Evolutionary conservation across 2,113 vertebrate genomes (phyloP).

Genomic region (Jaculus jaculus): DNA sequence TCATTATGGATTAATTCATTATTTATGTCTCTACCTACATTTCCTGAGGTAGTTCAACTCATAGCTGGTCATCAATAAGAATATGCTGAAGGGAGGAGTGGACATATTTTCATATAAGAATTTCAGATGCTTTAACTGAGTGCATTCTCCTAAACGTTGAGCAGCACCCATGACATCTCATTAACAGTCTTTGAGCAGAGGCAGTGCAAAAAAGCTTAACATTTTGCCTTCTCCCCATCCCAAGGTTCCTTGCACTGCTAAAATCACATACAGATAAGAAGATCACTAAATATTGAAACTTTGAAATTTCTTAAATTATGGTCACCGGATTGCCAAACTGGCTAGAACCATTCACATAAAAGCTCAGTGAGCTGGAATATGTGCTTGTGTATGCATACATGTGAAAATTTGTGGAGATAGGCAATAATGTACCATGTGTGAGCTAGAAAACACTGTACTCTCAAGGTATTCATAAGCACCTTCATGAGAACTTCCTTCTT

Average conservation of each 20-base stretch:
- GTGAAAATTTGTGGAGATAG: background rate
- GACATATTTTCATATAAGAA: background rate
- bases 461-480: background rate
- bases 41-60: background rate
- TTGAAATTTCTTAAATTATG: background rate
- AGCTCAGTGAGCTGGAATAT: background rate
- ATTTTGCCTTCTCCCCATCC: background rate
- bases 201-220: background rate
- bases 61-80: background rate
- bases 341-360: background rate
- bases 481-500: background rate
- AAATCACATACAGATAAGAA: background rate
- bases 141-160: background rate
- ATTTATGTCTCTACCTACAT: background rate
- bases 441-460: background rate
- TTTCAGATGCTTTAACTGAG: background rate
- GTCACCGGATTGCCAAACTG: background rate
- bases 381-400: no score
- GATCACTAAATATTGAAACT: background rate
- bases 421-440: accelerated
- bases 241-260: background rate
- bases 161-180: background rate
- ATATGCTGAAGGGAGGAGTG: background rate
- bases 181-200: background rate
- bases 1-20: background rate